Conservation (phyloP, 2,797 vertebrate species). For the Remorina albescens region DNA sequence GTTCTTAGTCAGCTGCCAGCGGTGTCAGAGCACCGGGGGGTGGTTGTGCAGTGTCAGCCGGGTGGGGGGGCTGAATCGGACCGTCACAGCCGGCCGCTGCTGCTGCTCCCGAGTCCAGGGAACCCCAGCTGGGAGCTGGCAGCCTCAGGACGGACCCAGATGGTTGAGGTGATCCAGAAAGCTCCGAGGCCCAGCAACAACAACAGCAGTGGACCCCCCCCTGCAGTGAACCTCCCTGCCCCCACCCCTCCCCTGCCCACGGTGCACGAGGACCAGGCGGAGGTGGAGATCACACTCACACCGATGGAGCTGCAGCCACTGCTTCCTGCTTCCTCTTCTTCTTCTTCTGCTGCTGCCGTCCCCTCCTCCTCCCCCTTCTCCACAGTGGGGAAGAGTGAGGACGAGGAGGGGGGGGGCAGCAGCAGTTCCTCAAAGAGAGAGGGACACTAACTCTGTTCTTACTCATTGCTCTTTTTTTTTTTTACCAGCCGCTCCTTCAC, state of each 20-base stretch:
- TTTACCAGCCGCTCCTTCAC: constrained; percentile 6
- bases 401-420: constrained; percentile 24
- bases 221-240: constrained; percentile 17
- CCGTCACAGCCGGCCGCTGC: constrained; percentile 51
- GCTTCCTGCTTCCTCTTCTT: constrained; percentile 19
- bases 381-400: constrained; percentile 8
- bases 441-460: constrained; percentile 37
- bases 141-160: constrained; percentile 59
- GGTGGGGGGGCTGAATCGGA: constrained; percentile 24
- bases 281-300: constrained; percentile 80
- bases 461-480: background rate
- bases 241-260: constrained; percentile 57
- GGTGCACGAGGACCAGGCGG: constrained; percentile 69
- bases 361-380: constrained; percentile 1
- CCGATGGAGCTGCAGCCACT: constrained; percentile 67
- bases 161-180: constrained; percentile 85
- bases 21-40: constrained; percentile 65
- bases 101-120: constrained; percentile 66
- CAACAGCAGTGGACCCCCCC: constrained; percentile 27
- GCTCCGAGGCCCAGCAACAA: constrained; percentile 68
- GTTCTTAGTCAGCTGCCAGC: constrained; percentile 74
- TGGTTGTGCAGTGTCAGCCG: constrained; percentile 74
- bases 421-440: constrained; percentile 40
- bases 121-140: constrained; percentile 72
- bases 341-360: constrained; percentile 18